Evolutionary conservation across 2,797 vertebrate species (phyloP), one percentile per base, ranked within the genome.

Genomic region (Rhynchonycteris naso): DNA sequence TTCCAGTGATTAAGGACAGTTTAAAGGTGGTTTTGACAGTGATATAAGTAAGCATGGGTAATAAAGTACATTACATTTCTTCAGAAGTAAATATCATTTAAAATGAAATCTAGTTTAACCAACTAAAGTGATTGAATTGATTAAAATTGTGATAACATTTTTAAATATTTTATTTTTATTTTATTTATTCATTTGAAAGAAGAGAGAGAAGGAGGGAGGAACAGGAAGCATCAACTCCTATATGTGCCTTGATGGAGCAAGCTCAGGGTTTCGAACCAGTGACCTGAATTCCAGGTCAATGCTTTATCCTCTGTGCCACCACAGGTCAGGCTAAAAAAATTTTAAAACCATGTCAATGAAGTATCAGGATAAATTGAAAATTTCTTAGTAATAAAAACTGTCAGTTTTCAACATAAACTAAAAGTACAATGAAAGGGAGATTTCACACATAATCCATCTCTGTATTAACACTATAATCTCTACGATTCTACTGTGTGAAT

Each of bases 341-440:
- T 58, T 66, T 63, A 90, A 93, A 96, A 38, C 38, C 13, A 56
- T 28, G 7, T 69, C 9, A 35, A 78, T 26, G 22, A 90, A 58
- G 43, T 82, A 86, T 86, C 19, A 76, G 10, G 22, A 18, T 80
- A 93, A 86, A 54, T 1, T 43, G 13, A 6, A 81, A 83, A 93
- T 66, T 90, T 68, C 35, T 91, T 90, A 81, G 30, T 75, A 81
- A 93, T 38, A 76, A 38, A 94, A 92, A 87, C 52, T 59, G 83
- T 38, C 26, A 5, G 74, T 84, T 94, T 76, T 92, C 68, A 95
- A 66, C 54, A 89, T 26, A 78, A 87, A 72, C 82, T 90, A 89
- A 91, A 97, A 85, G 78, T 63, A 38, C 50, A 94, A 38, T 8
- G 54, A 71, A 54, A 56, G 19, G 65, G 54, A 69, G 21, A 80